Evolutionary conservation across 1,140 invertebrate genomes (phyloP), one percentile per base, ranked within the genome.

Genomic region (Platorchestia sp.): DNA sequence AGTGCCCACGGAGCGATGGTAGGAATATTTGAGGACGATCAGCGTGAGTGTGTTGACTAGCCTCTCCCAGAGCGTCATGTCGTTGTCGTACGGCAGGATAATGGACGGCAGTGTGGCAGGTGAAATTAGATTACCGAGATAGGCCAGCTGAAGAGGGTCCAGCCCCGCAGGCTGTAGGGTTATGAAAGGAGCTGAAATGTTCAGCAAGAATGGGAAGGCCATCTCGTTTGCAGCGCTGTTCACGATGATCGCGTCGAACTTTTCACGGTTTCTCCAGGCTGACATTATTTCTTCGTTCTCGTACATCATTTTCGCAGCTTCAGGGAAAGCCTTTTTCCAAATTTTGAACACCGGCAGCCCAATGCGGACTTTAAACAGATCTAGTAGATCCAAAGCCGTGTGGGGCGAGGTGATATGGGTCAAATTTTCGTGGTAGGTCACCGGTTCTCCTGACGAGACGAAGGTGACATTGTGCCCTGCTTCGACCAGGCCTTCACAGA

Each of bases 151-250:
- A 36, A 96, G 95, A 1, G 96, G 96, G 86, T 96, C 96, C 22
- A 95, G 90, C 0, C 96, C 96, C 5, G 93, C 95, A 0, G 96
- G 96, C 42, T 95, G 45, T 86, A 96, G 93, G 0, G 96, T 96
- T 41, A 96, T 95, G 96, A 96, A 96, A 42, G 96, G 96, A 16
- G 95, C 96, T 87, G 47, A 42, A 27, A 95, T 59, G 43, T 95
- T 95, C 75, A 96, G 44, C 5, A 96, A 93, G 95, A 96, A 96
- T 6, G 96, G 96, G 51, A 96, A 96, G 10, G 96, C 96, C 96
- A 96, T 96, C 95, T 96, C 96, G 86, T 96, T 96, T 5, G 95
- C 96, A 59, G 96, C 96, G 41, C 96, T 96, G 96, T 96, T 96
- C 90, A 96, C 75, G 91, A 96, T 96, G 95, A 96, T 96, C 59